These are phyloP conservation scores for Pardosa pseudoannulata DNA, from an alignment of 2,888 invertebrate genomes.

Conservation along the genomic window DNA sequence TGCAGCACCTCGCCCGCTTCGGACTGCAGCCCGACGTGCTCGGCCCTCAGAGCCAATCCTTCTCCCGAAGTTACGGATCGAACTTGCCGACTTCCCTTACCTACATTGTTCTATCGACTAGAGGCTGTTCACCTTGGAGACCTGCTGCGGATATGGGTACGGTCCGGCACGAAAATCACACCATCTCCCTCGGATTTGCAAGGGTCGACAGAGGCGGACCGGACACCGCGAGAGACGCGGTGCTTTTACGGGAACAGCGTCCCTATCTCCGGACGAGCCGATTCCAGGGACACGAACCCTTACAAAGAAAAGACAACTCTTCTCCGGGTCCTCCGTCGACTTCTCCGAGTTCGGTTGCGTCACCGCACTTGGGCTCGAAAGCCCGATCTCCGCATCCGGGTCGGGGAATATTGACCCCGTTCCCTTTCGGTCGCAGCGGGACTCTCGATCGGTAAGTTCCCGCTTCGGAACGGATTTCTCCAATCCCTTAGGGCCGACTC, in stretches of 20 bases:
- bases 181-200: slow-evolving; percentile 64
- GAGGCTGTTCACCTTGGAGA: slow-evolving; percentile 85
- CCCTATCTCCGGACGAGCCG: slow-evolving; percentile 78
- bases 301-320: slow-evolving; percentile 79
- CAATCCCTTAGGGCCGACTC: too few species aligned
- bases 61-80: slow-evolving; percentile 81
- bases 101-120: slow-evolving; percentile 84
- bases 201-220: too few species aligned
- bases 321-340: too few species aligned
- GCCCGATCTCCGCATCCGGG: too few species aligned
- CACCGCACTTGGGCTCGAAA: too few species aligned
- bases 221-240: slow-evolving; percentile 78
- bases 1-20: too few species aligned
- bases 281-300: slow-evolving; percentile 78
- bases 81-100: slow-evolving; percentile 85
- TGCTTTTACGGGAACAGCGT: slow-evolving; percentile 77
- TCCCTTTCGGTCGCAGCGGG: too few species aligned
- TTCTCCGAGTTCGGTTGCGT: too few species aligned
- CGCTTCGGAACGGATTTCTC: too few species aligned
- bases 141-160: slow-evolving; percentile 84
- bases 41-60: slow-evolving; percentile 86
- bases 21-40: slow-evolving; percentile 82
- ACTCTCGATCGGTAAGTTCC: too few species aligned
- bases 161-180: slow-evolving; percentile 72
- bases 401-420: too few species aligned